These are phyloP conservation scores for Sycobia sp. DNA, from an alignment of 1,140 invertebrate genomes.

Conservation along the genomic window DNA sequence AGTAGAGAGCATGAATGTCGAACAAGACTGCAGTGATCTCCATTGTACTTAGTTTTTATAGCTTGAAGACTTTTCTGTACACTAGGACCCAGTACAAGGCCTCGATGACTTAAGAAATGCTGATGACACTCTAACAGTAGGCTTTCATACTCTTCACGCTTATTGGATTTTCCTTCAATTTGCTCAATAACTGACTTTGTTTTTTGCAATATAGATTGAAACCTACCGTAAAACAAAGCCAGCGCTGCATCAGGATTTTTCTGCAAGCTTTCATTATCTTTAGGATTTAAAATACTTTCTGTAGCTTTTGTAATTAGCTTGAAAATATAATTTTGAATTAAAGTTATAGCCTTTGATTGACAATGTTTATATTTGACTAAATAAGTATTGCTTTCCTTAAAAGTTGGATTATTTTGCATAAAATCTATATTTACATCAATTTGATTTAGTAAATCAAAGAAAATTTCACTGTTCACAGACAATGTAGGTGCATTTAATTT, in stretches of 20 bases:
- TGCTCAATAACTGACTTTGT: conserved; percentile 81
- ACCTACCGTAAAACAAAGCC: conserved; percentile 92
- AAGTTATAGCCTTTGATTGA: conserved; percentile 76
- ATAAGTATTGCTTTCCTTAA: conserved; percentile 75
- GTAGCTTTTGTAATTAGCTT: conserved; percentile 78
- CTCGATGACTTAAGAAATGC: conserved; percentile 80
- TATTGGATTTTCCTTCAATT: conserved; percentile 76
- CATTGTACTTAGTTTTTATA: conserved; percentile 65
- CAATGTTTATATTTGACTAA: conserved; percentile 80
- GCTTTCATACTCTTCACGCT: conserved; percentile 77
- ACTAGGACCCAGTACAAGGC: conserved; percentile 75
- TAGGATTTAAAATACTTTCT: conserved; percentile 68
- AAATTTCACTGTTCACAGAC: conserved; percentile 81
- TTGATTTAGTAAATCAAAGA: conserved; percentile 79
- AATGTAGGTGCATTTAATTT: conserved; percentile 79
- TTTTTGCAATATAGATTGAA: conserved; percentile 85
- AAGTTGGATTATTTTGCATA: conserved; percentile 81
- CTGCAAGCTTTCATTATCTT: conserved; percentile 57
- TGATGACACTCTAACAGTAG: conserved; percentile 84
- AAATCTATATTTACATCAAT: conserved; percentile 89
- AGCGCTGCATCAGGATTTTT: conserved; percentile 76
- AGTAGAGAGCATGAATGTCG: conserved; percentile 87
- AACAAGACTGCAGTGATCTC: conserved; percentile 87
- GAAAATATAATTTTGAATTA: conserved; percentile 78
- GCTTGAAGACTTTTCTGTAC: conserved; percentile 74